Base-by-base conservation (phyloP, 2,113 vertebrate species). In the Bufo bufo region DNA sequence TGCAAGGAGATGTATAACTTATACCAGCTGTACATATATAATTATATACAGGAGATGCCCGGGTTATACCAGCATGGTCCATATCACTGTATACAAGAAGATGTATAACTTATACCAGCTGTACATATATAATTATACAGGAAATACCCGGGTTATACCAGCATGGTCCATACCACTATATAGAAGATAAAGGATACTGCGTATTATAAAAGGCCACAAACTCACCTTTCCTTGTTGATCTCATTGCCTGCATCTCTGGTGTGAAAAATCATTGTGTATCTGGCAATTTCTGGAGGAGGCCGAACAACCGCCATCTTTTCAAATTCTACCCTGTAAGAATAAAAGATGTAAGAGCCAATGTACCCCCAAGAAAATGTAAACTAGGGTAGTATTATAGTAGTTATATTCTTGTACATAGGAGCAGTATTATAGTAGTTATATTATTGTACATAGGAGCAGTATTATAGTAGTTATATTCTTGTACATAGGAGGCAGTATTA, bases 181-280 rank as follows among this genome's bases (percentile, higher is more conserved):
- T 72, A 45, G 5, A 16, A 20, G 23, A 72, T 33, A 14, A 17
- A 3, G n/a, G 12, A 65, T 20, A n/a, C 20, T 7, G 5, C 7
- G 4, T 65, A 65, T 65, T n/a, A n/a, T 43, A 50, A 54, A 2
- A 61, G 8, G 4, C 3, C 1, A 14, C 1, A 2, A 56, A 49
- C 96, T 93, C 14, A 99, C 98, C 98, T 95, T 88, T 95, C 93
- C 87, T 77, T 74, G 49, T 99, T 99, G 77, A 96, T 94, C 90
- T 97, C 95, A 0, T 99, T 99, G 65, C 98, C 98, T 0, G 74
- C 92, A 93, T 99, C 98, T 77, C 98, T 93, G 12, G 96, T 96
- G 88, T 99, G 98, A 89, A 98, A 99, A 90, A 98, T 96, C 98
- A 99, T 99, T 0, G 97, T 99, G 54, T 99, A 99, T 88, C 96